phyloP scores from a whole-genome alignment of 2,888 invertebrate genomes.

The Drosophila nigritarsus region DNA sequence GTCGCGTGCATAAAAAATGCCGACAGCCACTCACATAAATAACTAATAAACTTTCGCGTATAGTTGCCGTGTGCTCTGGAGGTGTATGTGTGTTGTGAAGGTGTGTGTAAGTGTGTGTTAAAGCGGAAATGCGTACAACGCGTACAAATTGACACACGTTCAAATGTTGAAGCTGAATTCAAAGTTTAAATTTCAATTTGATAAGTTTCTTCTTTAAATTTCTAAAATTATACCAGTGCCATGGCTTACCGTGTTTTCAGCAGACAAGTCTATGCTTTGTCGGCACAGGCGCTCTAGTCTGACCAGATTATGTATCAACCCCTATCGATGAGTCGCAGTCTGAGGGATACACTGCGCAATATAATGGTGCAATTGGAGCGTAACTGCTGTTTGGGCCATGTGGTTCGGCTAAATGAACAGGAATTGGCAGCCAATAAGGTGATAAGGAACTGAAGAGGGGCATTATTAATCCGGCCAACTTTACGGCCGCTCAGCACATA shows the following conservation, averaged over 20 bases:
- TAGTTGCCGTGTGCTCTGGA: constrained; percentile 18
- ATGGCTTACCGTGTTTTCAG: background rate
- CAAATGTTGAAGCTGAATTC: constrained; percentile 6
- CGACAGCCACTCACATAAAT: constrained; percentile 60
- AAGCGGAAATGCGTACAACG: constrained; percentile 48
- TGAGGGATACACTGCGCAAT: constrained; percentile 80
- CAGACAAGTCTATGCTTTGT: background rate
- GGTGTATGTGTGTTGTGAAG: background rate
- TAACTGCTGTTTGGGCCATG: constrained; percentile 86
- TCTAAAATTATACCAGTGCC: background rate
- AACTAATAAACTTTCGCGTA: constrained; percentile 67
- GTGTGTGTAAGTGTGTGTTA: constrained; percentile 33
- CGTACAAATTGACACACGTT: constrained; percentile 35
- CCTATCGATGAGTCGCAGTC: constrained; percentile 31
- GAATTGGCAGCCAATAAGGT: constrained; percentile 87
- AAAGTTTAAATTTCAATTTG: background rate
- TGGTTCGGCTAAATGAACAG: constrained; percentile 84
- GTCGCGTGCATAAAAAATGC: constrained; percentile 51
- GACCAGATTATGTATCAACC: constrained; percentile 2
- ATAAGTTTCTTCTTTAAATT: background rate
- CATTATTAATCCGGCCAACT: constrained; percentile 86
- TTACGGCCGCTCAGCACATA: constrained; percentile 88
- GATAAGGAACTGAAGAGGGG: constrained; percentile 87
- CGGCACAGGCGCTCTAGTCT: background rate
- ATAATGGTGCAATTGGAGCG: constrained; percentile 86